phyloP scores from a whole-genome alignment of 2,113 vertebrate species.

The Ammodytes marinus region DNA sequence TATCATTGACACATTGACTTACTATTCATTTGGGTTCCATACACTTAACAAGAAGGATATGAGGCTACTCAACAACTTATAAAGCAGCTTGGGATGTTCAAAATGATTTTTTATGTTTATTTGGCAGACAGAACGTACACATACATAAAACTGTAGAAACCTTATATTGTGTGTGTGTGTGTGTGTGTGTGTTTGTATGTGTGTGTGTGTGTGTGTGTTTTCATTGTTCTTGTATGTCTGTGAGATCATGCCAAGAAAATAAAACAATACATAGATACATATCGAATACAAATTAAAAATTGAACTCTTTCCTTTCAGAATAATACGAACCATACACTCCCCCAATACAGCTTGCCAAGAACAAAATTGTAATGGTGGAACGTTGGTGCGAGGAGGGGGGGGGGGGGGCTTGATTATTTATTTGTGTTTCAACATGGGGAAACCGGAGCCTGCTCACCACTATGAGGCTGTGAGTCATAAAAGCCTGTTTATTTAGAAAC shows the following conservation, averaged over 20 bases:
- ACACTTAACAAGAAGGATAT: neutral
- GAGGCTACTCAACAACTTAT: neutral
- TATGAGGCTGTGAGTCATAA: slow-evolving; percentile 82
- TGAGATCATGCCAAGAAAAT: slow-evolving; percentile 16
- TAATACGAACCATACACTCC: slow-evolving; percentile 80
- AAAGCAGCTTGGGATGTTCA: neutral
- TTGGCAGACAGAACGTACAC: neutral
- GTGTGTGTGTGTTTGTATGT: slow-evolving; percentile 23
- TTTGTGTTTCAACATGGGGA: slow-evolving; percentile 82
- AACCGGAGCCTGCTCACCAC: slow-evolving; percentile 80
- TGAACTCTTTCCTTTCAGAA: slow-evolving; percentile 67
- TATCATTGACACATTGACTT: neutral
- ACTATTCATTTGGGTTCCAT: neutral
- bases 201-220: neutral
- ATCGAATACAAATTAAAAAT: slow-evolving; percentile 66
- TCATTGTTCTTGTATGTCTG: slow-evolving; percentile 24
- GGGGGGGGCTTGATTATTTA: slow-evolving; percentile 82
- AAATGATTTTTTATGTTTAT: neutral
- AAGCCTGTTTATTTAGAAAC: slow-evolving; percentile 86
- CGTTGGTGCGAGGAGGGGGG: slow-evolving; percentile 60
- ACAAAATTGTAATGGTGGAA: slow-evolving; percentile 67
- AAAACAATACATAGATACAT: slow-evolving; percentile 38
- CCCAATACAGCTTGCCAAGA: slow-evolving; percentile 60
- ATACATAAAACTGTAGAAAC: neutral
- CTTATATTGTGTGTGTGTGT: neutral